These are phyloP conservation scores for Platysteira castanea DNA, from an alignment of 2,113 vertebrate species.

Conservation along the genomic window DNA sequence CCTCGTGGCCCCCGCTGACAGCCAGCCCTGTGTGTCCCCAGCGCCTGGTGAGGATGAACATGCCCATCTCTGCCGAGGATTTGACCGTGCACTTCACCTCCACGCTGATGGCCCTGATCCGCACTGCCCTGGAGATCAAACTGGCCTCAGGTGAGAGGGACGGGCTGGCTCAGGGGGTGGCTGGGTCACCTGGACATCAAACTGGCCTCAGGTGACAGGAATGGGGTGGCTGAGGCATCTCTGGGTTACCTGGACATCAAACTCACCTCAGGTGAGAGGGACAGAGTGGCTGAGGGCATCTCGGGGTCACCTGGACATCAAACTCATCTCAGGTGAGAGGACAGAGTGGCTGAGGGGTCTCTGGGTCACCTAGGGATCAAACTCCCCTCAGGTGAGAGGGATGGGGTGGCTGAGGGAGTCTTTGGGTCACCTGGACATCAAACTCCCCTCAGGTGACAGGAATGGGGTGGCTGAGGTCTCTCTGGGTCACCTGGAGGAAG, in stretches of 20 bases:
- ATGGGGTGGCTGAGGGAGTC: not conserved
- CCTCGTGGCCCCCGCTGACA: not conserved
- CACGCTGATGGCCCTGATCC: constrained; percentile 91
- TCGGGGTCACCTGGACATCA: not conserved
- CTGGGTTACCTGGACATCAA: not conserved
- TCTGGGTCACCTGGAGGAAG: not conserved
- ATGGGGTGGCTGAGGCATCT: not conserved
- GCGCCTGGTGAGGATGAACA: constrained; percentile 96
- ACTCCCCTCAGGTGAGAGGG: not conserved
- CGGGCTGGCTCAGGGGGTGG: fast-evolving
- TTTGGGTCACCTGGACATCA: not conserved
- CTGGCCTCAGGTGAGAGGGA: constrained; percentile 83
- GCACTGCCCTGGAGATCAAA: constrained; percentile 92
- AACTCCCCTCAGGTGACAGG: not conserved
- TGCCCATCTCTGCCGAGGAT: constrained; percentile 89
- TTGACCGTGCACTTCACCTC: constrained; percentile 92
- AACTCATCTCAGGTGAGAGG: not conserved
- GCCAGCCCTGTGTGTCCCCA: constrained; percentile 49
- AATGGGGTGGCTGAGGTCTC: too few species aligned
- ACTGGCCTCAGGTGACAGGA: not conserved
- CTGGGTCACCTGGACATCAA: not conserved
- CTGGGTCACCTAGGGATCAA: not conserved
- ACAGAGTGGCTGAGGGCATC: not conserved
- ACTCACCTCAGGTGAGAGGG: not conserved
- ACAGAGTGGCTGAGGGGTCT: not conserved